Evolutionary conservation across 2,888 invertebrate genomes (phyloP).

Genomic region (Rotaria sp.): DNA sequence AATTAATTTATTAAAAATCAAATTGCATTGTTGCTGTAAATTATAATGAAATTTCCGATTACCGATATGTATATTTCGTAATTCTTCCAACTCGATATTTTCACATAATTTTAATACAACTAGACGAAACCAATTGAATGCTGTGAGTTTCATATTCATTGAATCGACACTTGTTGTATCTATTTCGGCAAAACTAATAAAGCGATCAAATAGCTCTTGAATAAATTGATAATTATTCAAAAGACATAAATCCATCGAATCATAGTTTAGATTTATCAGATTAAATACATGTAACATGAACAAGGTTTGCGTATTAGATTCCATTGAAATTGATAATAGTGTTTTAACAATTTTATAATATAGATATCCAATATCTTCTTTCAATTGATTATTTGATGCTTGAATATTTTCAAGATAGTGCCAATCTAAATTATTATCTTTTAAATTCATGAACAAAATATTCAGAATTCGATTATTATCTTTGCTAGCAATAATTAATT

Average conservation of each 20-base stretch:
- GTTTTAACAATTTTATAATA: background rate
- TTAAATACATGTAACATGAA: background rate
- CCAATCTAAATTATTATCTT: background rate
- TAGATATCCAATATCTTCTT: background rate
- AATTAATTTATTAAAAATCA: background rate
- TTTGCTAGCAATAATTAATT: background rate
- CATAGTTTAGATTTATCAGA: background rate
- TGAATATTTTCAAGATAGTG: background rate
- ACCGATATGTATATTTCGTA: background rate
- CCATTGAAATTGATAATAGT: background rate
- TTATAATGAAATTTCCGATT: background rate
- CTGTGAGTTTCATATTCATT: background rate
- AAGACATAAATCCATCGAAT: background rate
- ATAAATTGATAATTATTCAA: background rate
- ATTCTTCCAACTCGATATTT: background rate
- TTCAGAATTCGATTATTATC: background rate
- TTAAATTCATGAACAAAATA: background rate
- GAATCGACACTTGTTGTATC: background rate
- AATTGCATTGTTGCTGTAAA: background rate
- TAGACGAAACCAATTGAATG: background rate
- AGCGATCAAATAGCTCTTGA: background rate
- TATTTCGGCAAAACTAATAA: background rate
- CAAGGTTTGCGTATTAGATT: background rate
- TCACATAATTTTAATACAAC: background rate
- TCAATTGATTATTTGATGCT: background rate